Evolutionary conservation across 2,888 invertebrate genomes (phyloP).

Genomic region (Clanis bilineata): DNA sequence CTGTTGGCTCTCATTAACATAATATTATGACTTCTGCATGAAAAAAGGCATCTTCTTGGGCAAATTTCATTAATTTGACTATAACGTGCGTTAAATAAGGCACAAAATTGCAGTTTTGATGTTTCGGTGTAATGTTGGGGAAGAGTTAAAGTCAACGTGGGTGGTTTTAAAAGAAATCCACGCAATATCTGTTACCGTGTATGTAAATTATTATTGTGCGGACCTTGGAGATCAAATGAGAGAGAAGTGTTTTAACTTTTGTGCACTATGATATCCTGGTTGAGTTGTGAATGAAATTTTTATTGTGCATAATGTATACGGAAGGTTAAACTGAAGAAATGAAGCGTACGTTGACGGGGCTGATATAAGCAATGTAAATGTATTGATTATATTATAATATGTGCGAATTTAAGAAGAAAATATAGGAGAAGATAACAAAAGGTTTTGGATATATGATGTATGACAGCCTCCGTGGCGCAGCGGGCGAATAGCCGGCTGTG

Average conservation of each 20-base stretch:
- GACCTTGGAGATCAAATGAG: constrained; percentile 15
- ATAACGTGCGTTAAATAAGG: constrained; percentile 40
- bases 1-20: constrained; percentile 31
- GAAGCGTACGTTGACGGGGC: background rate
- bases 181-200: constrained; percentile 34
- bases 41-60: constrained; percentile 36
- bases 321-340: background rate
- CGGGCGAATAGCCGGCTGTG: no score
- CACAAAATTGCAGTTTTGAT: constrained; percentile 34
- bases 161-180: constrained; percentile 38
- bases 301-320: no score
- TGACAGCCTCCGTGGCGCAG: no score
- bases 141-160: constrained; percentile 43
- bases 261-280: background rate
- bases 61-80: constrained; percentile 42
- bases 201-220: constrained; percentile 34
- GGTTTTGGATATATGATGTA: no score
- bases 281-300: background rate
- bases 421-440: no score
- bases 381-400: background rate
- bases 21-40: constrained; percentile 33
- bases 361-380: background rate
- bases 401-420: no score
- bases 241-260: constrained; percentile 6
- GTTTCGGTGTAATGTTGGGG: constrained; percentile 31